Evolutionary conservation across 2,113 vertebrate species (phyloP).

Genomic region (Brienomyrus longianalis): DNA sequence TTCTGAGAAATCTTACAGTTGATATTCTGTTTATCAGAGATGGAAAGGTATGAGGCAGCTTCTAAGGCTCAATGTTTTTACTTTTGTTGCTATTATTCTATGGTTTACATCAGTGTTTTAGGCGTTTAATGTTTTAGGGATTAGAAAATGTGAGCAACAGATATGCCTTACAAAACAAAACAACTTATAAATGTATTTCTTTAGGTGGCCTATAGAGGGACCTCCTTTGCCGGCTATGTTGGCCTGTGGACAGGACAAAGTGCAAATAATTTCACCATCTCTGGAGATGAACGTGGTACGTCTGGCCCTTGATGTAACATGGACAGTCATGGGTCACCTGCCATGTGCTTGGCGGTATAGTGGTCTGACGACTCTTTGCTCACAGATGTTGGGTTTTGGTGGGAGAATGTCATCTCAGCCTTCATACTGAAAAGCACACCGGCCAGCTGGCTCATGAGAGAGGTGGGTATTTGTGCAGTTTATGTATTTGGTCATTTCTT

Average conservation of each 20-base stretch:
- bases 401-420: slow-evolving; percentile 76
- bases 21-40: slow-evolving; percentile 70
- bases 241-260: slow-evolving; percentile 93
- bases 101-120: not conserved
- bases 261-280: slow-evolving; percentile 78
- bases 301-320: not conserved
- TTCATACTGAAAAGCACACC: slow-evolving; percentile 64
- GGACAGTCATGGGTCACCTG: not conserved
- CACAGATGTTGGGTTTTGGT: slow-evolving; percentile 67
- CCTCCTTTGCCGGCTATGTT: slow-evolving; percentile 83
- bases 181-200: not conserved
- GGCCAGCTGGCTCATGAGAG: slow-evolving; percentile 82
- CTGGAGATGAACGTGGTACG: slow-evolving; percentile 78
- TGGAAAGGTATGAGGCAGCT: slow-evolving; percentile 63
- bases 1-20: slow-evolving; percentile 74
- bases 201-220: slow-evolving; percentile 76
- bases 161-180: not conserved
- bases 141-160: no score
- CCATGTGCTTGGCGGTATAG: not conserved
- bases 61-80: not conserved
- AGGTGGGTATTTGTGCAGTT: slow-evolving; percentile 60
- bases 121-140: not conserved
- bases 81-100: not conserved
- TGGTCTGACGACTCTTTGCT: not conserved
- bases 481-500: not conserved